phyloP scores from a whole-genome alignment of 2,113 vertebrate genomes.

The Melanerpes aurifrons region DNA sequence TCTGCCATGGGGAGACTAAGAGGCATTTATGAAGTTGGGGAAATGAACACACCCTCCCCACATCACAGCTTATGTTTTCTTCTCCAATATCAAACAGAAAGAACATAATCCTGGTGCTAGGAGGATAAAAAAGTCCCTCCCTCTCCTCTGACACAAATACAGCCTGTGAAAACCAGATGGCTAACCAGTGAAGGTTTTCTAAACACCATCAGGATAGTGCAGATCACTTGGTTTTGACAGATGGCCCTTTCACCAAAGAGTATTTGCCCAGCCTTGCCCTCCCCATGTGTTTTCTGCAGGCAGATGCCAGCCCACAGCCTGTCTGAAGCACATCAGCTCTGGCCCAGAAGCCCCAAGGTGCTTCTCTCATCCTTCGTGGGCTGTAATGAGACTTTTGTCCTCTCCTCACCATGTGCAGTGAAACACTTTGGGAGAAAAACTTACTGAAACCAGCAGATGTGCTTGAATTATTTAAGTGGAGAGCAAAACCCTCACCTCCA shows the following conservation, averaged over 20 bases:
- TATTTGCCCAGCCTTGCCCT: not conserved
- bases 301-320: rapidly evolving
- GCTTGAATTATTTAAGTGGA: not conserved
- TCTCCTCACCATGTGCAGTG: rapidly evolving
- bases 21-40: rapidly evolving
- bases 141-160: not conserved
- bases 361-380: not conserved
- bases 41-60: not conserved
- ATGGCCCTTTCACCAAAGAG: not conserved
- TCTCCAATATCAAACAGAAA: rapidly evolving
- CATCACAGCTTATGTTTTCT: not conserved
- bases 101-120: not conserved
- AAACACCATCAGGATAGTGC: not conserved
- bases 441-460: not conserved
- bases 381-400: not conserved
- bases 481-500: rapidly evolving
- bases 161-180: not conserved
- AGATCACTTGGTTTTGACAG: not conserved
- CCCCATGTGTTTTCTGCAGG: not conserved
- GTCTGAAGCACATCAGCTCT: rapidly evolving
- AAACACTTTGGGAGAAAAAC: not conserved
- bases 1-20: not conserved
- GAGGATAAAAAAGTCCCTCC: not conserved
- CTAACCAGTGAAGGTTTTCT: not conserved
- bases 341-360: rapidly evolving